Base-by-base conservation (phyloP, 2,113 vertebrate genomes). In the Neogale vison region DNA sequence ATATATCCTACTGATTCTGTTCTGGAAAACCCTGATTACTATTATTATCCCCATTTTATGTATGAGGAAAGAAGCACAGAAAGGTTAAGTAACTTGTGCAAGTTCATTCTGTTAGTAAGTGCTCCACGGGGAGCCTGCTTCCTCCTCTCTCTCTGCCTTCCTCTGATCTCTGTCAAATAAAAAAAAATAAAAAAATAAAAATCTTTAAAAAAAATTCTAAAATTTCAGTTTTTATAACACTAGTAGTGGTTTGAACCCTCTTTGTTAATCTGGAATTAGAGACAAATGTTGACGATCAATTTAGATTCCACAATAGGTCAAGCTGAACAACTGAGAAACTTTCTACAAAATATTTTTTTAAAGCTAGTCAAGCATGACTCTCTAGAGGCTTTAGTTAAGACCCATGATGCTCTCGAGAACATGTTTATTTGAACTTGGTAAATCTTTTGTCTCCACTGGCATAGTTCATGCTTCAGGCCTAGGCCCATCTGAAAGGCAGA, bases 271-370 rank as follows among this genome's bases (percentile, higher is more conserved):
- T 94, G 92, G 81, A 92, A 90, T 90, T 94, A 95, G 18, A 94
- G 61, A 79, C 36, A n/a, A 50, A 96, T 82, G 86, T 96, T 86
- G 95, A 97, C 85, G 15, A 31, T 45, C 59, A 57, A 80, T 95
- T 98, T 96, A 98, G 95, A 97, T 94, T 96, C 96, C 69, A 96
- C 83, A 96, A 74, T 39, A 97, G 88, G 96, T 92, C 96, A 97
- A 90, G 57, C 89, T 93, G 96, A 95, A 98, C 80, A 97, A 97
- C 95, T 77, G 21, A 90, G 88, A 80, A 98, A 93, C 87, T 88
- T 90, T 77, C 65, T 69, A 85, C 92, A 97, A 98, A 97, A 97
- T 97, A 97, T 94, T 98, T 98, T 93, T 97, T 91, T 93, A 82
- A 98, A 97, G 86, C 59, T 97, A 98, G 92, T 95, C 83, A 98